Base-by-base conservation (phyloP, 2,113 vertebrate genomes). In the Hemicordylus capensis region DNA sequence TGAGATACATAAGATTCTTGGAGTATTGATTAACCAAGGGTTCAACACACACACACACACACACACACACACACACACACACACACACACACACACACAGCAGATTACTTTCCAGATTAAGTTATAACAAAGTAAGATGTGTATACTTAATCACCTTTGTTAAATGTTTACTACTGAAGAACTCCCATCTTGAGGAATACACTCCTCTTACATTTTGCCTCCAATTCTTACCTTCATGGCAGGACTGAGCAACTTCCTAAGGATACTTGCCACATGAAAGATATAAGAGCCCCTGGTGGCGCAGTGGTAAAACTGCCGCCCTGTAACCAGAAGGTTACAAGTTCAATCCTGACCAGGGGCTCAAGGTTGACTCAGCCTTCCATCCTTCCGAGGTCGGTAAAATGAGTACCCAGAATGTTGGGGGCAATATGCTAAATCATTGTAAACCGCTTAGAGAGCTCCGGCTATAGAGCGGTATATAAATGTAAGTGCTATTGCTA, bases 1-100 rank as follows among this genome's bases (percentile, higher is more conserved):
- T 88, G 15, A 48, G 76, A 80, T 88, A 90, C 42, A 88, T 56
- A 26, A 90, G 83, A 56, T 10, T 79, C 73, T 89, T 70, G 77
- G 54, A 83, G 6, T 64, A 70, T 34, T 81, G 37, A 70, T 69
- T 81, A 81, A 81, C 79, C 37, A 59, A 39, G 20, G 22, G 3
- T 81, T n/a, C n/a, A n/a, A 14, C 46, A 54, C 46, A 39, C 10
- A 24, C 12, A 69, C 6, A n/a, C 67, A 81, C 67, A 54, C 39
- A 31, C n/a, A 14, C 46, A 54, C 46, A 39, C 10, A 24, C 12
- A 69, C 6, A n/a, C 67, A 81, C 67, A 54, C 39, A 31, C n/a
- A n/a, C n/a, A 14, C 46, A 54, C 46, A 39, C 10, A 24, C 12
- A 69, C 6, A n/a, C 67, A 81, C 67, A 54, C 39, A 31, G 11